These are phyloP conservation scores for Cyclargus thomasi DNA, from an alignment of 1,140 invertebrate species.

Conservation along the genomic window DNA sequence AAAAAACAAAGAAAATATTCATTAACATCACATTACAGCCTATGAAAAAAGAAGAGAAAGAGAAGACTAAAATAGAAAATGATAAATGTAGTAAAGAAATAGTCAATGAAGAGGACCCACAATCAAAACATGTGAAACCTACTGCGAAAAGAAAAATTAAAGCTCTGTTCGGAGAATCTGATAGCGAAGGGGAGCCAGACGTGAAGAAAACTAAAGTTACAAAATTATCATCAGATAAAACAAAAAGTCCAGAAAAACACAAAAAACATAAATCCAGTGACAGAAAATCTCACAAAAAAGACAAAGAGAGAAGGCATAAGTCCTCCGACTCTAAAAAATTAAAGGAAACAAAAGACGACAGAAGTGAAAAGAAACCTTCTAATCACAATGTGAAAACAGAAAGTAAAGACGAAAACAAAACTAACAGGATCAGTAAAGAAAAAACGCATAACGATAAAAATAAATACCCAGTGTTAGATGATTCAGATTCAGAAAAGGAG, in stretches of 20 bases:
- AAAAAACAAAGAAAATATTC: conserved; percentile 46
- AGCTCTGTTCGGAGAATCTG: conserved; percentile 69
- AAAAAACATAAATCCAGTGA: conserved; percentile 26
- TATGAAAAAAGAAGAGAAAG: conserved; percentile 31
- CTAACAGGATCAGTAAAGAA: conserved; percentile 18
- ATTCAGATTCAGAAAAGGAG: conserved; percentile 27
- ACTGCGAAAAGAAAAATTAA: conserved; percentile 68
- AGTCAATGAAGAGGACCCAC: conserved; percentile 23
- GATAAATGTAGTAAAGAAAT: conserved; percentile 26
- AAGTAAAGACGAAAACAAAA: conserved; percentile 31
- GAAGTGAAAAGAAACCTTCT: conserved; percentile 16
- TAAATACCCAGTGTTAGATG: conserved; percentile 22
- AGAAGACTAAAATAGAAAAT: conserved; percentile 19
- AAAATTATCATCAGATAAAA: conserved; percentile 24
- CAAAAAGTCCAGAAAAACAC: conserved; percentile 8
- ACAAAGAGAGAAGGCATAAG: conserved; percentile 23
- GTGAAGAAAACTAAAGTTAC: conserved; percentile 32
- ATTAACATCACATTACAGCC: conserved; percentile 65
- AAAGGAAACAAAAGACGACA: conserved; percentile 24
- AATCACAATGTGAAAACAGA: conserved; percentile 24
- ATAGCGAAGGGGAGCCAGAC: conserved; percentile 44
- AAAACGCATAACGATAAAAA: background rate
- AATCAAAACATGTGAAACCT: conserved; percentile 32
- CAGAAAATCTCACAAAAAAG: conserved; percentile 19
- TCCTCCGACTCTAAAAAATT: conserved; percentile 26